phyloP scores from a whole-genome alignment of 2,888 invertebrate species.

The Aphrophora alni region DNA sequence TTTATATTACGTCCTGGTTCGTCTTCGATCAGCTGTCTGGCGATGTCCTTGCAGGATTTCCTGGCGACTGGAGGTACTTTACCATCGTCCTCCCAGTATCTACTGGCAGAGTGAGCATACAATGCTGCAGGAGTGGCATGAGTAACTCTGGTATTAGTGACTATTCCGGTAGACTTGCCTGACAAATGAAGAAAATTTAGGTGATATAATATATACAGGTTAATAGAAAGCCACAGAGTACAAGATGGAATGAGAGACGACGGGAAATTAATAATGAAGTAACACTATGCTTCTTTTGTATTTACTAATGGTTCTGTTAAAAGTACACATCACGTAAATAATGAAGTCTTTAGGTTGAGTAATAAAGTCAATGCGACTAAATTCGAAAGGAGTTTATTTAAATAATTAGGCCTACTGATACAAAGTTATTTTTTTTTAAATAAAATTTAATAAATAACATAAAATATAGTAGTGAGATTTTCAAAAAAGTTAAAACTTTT shows the following conservation, averaged over 20 bases:
- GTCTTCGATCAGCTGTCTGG: conserved; percentile 77
- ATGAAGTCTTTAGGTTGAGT: too few species aligned
- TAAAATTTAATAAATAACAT: too few species aligned
- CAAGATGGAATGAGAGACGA: not conserved
- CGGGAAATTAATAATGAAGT: not conserved
- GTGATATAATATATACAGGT: not conserved
- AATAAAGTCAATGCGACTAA: too few species aligned
- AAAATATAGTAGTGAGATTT: too few species aligned
- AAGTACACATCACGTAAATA: too few species aligned
- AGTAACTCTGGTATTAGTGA: conserved; percentile 79
- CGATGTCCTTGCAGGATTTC: conserved; percentile 78
- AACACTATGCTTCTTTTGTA: too few species aligned
- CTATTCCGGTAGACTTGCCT: conserved; percentile 84
- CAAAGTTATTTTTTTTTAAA: too few species aligned
- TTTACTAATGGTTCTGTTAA: too few species aligned
- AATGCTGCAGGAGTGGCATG: conserved; percentile 81
- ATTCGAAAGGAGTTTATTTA: too few species aligned
- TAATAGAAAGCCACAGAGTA: not conserved
- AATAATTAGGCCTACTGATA: too few species aligned
- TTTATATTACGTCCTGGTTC: conserved; percentile 77
- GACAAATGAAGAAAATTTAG: conserved; percentile 46
- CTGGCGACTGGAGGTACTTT: conserved; percentile 74
- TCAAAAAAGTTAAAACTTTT: too few species aligned
- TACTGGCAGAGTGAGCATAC: conserved; percentile 75
- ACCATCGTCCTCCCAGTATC: conserved; percentile 82